Base-by-base conservation (phyloP, 2,113 vertebrate genomes). In the Bothrops jararaca region DNA sequence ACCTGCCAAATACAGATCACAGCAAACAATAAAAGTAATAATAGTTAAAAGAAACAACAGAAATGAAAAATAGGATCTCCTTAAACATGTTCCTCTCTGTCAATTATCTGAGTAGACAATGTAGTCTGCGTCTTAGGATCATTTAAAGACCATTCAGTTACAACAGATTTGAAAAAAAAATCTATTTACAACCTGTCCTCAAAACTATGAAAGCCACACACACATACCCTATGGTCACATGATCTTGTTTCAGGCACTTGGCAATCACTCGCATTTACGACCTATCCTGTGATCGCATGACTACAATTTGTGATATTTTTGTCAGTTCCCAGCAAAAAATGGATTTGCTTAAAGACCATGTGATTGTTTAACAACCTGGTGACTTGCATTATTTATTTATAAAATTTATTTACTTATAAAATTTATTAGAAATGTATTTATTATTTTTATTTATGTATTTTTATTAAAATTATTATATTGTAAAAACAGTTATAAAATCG, bases 1-100 rank as follows among this genome's bases (percentile, higher is more conserved):
- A 89, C 99, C 99, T 99, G 96, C 12, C 29, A n/a, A 57, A 92
- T 39, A 91, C 23, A 96, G 94, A 90, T 54, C 34, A 1, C 45
- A 92, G 26, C 34, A 18, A 29, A 18, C 64, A 42, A 60, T 23
- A 93, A 10, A 53, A 24, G 11, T 3, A 60, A 53, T 10, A 85
- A 26, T 42, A 4, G 23, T 24, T 3, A 80, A 74, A 54, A 20
- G n/a, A 54, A 42, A 20, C 5, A 18, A 74, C 26, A 58, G 1
- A 29, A 23, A 57, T 13, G 45, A 58, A 90, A 89, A 92, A 22
- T 20, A 10, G 29, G 5, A 1, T 5, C 26, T 42, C 4, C 11
- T 85, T 56, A 85, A 85, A 22, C 26, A 29, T 24, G 24, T 3
- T 24, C 34, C 50, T 23, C 11, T 42, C 22, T 39, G 20, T n/a